Evolutionary conservation across 1,140 invertebrate species (phyloP), one percentile per base, ranked within the genome.

Genomic region (Lycorma delicatula): DNA sequence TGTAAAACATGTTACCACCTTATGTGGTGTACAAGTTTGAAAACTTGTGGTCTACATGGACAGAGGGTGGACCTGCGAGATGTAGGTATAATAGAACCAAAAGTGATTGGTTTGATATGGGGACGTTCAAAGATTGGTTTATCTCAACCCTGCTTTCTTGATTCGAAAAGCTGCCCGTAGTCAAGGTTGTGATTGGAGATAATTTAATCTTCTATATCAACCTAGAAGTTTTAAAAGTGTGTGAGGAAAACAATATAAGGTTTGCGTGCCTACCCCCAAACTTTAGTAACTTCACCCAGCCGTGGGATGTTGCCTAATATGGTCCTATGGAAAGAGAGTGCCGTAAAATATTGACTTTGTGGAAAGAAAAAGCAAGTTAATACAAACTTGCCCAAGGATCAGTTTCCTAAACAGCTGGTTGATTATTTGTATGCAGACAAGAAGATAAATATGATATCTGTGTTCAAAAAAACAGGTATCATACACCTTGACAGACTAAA

Each of bases 231-330:
- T 58, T 74, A 9, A 59, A 66, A 49, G 7, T 60, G 9, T 72
- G 69, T 29, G 31, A 60, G 25, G 58, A 68, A 64, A 64, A 74
- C 44, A 58, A 73, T 49, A 71, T 75, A 18, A 52, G 54, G 18
- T 72, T 75, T 59, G 47, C 71, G 2, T 70, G 67, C 46, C 63
- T 75, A 6, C 69, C 71, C 16, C 60, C 70, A 5, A 75, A 76
- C 60, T 59, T 64, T 1, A 75, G 70, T 0, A 72, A 75, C 53
- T 28, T 73, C 7, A 63, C 66, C 18, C 72, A 76, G 55, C 71
- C 74, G 3, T 56, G 75, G 13, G 71, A 76, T 62, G 67, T 73
- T 16, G 66, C 66, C n/a, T 65, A 70, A 28, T 72, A 70, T 61
- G 26, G 58, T 5, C 66, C 70, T 13, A 47, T 75, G 54, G 73